Conservation (phyloP, 2,113 vertebrate genomes). For the Neopipo cinnamomea region DNA sequence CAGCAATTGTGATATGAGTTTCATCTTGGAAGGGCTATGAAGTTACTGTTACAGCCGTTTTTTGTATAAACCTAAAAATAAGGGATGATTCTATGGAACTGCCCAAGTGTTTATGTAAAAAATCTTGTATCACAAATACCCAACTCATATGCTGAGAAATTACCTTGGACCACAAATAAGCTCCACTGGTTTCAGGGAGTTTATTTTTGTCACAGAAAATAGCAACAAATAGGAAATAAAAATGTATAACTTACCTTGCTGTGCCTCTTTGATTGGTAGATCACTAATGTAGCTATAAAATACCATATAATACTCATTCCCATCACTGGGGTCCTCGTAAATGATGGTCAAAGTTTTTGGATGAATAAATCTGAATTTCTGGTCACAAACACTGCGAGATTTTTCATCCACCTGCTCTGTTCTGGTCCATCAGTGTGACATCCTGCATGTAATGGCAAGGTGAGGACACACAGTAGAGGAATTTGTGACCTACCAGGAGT, state of each 20-base stretch:
- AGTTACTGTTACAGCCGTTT: neutral
- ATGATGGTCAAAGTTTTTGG: neutral
- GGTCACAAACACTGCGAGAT: neutral
- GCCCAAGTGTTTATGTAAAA: neutral
- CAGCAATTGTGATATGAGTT: neutral
- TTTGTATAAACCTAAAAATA: neutral
- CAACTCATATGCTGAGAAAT: neutral
- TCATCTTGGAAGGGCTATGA: neutral
- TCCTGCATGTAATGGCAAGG: neutral
- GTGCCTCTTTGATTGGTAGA: neutral
- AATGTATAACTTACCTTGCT: neutral
- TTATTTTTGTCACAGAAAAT: neutral
- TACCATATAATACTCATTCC: neutral
- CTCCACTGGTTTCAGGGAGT: neutral
- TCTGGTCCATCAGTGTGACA: too few species aligned
- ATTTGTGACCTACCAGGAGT: neutral
- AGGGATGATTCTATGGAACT: neutral
- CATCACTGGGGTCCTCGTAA: neutral
- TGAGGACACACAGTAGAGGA: neutral
- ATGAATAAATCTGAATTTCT: neutral
- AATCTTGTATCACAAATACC: neutral
- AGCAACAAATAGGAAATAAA: neutral
- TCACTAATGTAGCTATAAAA: neutral
- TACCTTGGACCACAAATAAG: neutral
- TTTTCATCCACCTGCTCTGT: neutral